A percentile compares a stretch with the other conserved stretches of the same genome.
These are phyloP conservation scores for Cyanoramphus novaezelandiae DNA, from an alignment of 2,113 vertebrate genomes.

Conservation along the genomic window DNA sequence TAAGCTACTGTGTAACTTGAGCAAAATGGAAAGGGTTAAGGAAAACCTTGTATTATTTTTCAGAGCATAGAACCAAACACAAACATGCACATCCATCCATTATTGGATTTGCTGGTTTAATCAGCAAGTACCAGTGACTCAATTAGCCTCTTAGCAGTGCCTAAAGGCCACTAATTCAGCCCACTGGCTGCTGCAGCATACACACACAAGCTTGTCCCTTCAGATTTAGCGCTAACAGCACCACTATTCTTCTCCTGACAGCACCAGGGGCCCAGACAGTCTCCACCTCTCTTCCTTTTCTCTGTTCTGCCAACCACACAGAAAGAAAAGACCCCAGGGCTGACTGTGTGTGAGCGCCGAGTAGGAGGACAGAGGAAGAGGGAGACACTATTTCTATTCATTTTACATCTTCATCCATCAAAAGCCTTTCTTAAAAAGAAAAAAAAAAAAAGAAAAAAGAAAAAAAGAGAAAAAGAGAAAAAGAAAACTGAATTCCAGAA, in stretches of 20 bases:
- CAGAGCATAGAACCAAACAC: constrained; percentile 28
- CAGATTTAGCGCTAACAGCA: constrained; percentile 47
- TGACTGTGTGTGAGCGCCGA: constrained; percentile 50
- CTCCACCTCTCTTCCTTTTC: constrained; percentile 32
- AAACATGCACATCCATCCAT: constrained; percentile 44
- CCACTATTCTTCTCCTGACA: constrained; percentile 56
- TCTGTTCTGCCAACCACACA: constrained; percentile 65
- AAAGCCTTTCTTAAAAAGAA: neutral
- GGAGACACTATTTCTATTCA: constrained; percentile 71
- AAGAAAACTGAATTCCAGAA: neutral
- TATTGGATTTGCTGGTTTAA: constrained; percentile 62
- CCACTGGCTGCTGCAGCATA: constrained; percentile 47
- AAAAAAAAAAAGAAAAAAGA: neutral
- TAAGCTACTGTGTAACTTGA: neutral
- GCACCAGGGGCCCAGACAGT: constrained; percentile 59
- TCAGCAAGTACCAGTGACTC: constrained; percentile 64
- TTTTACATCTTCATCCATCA: constrained; percentile 63
- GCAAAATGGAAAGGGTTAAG: neutral
- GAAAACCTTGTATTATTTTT: neutral
- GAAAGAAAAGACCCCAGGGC: constrained; percentile 68
- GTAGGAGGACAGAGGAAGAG: constrained; percentile 71
- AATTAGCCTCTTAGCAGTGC: constrained; percentile 57
- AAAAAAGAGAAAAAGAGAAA: neutral
- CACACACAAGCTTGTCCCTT: constrained; percentile 55
- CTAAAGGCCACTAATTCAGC: constrained; percentile 63